Conservation (phyloP, 2,888 invertebrate species). For the Heliconius aoede region DNA sequence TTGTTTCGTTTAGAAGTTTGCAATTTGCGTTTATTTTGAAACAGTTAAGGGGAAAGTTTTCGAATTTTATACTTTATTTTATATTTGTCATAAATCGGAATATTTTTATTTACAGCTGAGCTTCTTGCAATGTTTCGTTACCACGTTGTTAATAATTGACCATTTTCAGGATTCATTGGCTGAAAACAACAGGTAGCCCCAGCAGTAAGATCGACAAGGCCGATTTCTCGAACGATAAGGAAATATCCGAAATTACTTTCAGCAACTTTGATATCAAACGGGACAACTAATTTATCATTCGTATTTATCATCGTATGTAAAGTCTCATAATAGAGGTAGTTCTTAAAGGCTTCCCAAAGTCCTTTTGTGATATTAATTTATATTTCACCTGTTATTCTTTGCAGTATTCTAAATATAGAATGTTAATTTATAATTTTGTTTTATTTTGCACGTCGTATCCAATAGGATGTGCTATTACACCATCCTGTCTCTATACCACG, state of each 20-base stretch:
- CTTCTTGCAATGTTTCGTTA: neutral
- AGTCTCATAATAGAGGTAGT: conserved; percentile 13
- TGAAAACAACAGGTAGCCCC: conserved; percentile 89
- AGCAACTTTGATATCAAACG: conserved; percentile 77
- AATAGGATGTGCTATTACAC: conserved; percentile 27
- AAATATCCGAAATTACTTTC: conserved; percentile 79
- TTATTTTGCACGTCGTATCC: conserved; percentile 35
- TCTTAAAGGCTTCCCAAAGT: conserved; percentile 27
- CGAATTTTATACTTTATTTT: neutral
- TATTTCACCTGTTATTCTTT: conserved; percentile 27
- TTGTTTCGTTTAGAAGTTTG: conserved; percentile 14
- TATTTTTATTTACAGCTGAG: neutral
- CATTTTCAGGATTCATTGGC: conserved; percentile 77
- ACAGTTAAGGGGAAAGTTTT: neutral
- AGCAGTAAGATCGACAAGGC: conserved; percentile 88
- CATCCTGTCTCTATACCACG: conserved; percentile 22
- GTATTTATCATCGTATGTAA: too few species aligned
- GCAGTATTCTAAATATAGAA: conserved; percentile 41
- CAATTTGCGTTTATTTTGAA: conserved; percentile 18
- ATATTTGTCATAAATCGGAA: neutral
- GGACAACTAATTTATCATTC: conserved; percentile 53
- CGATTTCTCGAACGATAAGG: conserved; percentile 86
- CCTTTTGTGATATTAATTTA: conserved; percentile 46
- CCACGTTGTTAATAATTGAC: neutral
- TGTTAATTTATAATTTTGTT: conserved; percentile 34